A percentile compares a stretch with the other conserved stretches of the same genome.
Evolutionary conservation across 2,113 vertebrate species (phyloP).

Genomic region (Ursus arctos): DNA sequence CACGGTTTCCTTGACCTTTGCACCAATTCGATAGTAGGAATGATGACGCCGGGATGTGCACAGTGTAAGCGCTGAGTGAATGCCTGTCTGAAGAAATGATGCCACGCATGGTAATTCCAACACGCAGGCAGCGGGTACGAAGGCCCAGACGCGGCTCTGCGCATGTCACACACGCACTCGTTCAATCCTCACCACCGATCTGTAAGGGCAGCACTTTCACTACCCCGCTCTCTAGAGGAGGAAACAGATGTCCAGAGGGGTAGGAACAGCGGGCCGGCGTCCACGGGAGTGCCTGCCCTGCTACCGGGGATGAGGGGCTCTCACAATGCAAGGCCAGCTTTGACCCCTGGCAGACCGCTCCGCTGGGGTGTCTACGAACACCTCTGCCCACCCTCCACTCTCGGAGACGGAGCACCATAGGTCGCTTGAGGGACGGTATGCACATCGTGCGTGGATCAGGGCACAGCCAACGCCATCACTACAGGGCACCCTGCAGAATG

Average conservation of each 20-base stretch:
- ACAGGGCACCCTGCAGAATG: too few species aligned
- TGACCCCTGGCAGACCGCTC: too few species aligned
- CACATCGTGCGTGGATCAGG: rapidly evolving
- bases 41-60: too few species aligned
- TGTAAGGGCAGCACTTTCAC: neutral
- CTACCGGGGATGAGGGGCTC: neutral
- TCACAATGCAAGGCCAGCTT: neutral
- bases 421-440: neutral
- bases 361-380: rapidly evolving
- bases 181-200: rapidly evolving
- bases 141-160: rapidly evolving
- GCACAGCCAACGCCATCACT: rapidly evolving
- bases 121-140: rapidly evolving
- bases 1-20: neutral
- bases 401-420: rapidly evolving
- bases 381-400: rapidly evolving
- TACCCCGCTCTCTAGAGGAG: neutral
- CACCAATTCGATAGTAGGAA: rapidly evolving
- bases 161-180: rapidly evolving
- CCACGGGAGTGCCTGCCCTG: rapidly evolving
- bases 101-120: rapidly evolving
- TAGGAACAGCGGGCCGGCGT: rapidly evolving
- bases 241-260: neutral
- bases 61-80: neutral
- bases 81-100: neutral